Evolutionary conservation across 2,113 vertebrate genomes (phyloP), one percentile per base, ranked within the genome.

Genomic region (Tetrao urogallus): DNA sequence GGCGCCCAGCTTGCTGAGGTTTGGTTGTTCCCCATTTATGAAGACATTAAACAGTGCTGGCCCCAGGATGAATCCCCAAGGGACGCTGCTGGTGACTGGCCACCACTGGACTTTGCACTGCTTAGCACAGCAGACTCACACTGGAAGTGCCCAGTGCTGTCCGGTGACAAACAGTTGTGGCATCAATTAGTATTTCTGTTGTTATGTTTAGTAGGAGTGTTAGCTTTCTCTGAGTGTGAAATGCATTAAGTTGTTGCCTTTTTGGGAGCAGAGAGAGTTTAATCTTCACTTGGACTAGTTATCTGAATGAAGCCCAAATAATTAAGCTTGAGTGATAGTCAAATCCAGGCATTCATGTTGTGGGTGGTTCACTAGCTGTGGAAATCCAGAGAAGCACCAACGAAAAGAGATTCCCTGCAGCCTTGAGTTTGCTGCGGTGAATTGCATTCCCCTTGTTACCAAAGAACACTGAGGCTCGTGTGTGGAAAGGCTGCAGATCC

Each of bases 381-480:
- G 32, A 20, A 87, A 34, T 84, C 34, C 32, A 57, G 47, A 25
- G 56, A 34, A 47, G 42, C n/a, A 38, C 32, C 9, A 14, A 30
- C 71, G 81, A 56, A n/a, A 60, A 6, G 13, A 64, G 54, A n/a
- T 43, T 45, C 64, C 4, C 38, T 47, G 52, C 42, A 71, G 32
- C 28, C 70, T 81, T 28, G 22, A 32, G 21, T 80, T 74, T 86
- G 16, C 48, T 73, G 0, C 12, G 50, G 13, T 56, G 75, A 50
- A 61, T 38, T 30, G 70, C 80, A 30, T 54, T 43, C 54, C 72
- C 32, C 34, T 60, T 58, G 18, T 88, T 75, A 60, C 32, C 10
- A 4, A 63, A 36, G 38, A 7, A 6, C 0, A 0, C 38, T 64
- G 3, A 64, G 65, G 16, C 24, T 40, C 42, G 60, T 42, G 28